Evolutionary conservation across 2,113 vertebrate species (phyloP).

Genomic region (crab-eating macaque (Macaca fascicularis)): DNA sequence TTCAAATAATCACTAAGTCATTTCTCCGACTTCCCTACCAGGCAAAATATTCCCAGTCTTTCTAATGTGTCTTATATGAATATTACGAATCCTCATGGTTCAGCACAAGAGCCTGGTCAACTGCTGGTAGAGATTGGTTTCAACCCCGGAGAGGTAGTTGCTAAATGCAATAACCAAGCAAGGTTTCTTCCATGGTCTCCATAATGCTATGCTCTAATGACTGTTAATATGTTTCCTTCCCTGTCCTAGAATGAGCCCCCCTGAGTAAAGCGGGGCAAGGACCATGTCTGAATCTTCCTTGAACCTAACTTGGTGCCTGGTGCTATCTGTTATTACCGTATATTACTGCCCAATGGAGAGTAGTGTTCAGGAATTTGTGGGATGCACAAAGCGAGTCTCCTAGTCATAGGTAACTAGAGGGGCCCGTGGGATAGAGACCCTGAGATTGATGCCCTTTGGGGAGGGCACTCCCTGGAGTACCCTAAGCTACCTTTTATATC

Average conservation of each 20-base stretch:
- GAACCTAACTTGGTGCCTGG: background rate
- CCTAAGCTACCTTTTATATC: background rate
- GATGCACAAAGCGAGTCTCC: background rate
- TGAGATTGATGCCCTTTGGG: background rate
- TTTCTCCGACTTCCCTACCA: conserved; percentile 2
- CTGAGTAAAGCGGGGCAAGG: background rate
- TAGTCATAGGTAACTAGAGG: background rate
- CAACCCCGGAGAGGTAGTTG: background rate
- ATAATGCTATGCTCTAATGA: too few species aligned
- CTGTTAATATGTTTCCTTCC: background rate
- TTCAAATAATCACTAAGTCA: background rate
- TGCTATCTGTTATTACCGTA: too few species aligned
- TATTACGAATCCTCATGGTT: background rate
- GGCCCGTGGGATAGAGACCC: fast-evolving
- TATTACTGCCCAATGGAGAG: background rate
- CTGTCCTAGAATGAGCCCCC: background rate
- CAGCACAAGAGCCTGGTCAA: background rate
- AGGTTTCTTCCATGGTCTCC: background rate
- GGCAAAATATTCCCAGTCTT: background rate
- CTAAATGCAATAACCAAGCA: background rate
- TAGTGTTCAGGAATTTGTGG: background rate
- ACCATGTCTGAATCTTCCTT: background rate
- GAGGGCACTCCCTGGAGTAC: background rate
- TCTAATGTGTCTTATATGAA: background rate
- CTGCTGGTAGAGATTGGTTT: background rate